Evolutionary conservation across 1,140 invertebrate genomes (phyloP).

Genomic region (Plutomurus gul): DNA sequence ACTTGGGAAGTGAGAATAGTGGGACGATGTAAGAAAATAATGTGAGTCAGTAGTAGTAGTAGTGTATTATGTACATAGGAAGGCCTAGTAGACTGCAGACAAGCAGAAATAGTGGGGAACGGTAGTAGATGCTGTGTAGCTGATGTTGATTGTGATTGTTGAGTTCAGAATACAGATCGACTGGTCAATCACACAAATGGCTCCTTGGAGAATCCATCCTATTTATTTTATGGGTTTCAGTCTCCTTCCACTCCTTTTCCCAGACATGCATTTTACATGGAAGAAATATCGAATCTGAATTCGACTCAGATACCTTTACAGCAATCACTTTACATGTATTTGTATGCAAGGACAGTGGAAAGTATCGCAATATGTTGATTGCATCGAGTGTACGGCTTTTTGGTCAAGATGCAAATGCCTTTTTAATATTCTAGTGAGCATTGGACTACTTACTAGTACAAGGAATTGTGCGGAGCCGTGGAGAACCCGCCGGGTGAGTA

Average conservation of each 20-base stretch:
- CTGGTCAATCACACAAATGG: constrained; percentile 28
- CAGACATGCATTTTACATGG: not conserved
- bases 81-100: too few relatives aligned
- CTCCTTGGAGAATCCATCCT: constrained; percentile 28
- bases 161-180: constrained; percentile 23
- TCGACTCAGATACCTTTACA: constrained; percentile 13
- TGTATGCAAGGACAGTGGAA: not conserved
- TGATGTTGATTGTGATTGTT: constrained; percentile 24
- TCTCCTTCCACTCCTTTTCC: not conserved
- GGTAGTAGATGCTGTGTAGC: too few relatives aligned
- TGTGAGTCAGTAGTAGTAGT: too few relatives aligned
- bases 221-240: constrained; percentile 18
- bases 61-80: too few relatives aligned
- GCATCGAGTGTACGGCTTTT: not conserved
- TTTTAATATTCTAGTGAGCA: constrained; percentile 12
- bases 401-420: not conserved
- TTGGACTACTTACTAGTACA: not conserved
- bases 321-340: not conserved
- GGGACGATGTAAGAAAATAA: not conserved
- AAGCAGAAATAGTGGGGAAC: too few relatives aligned
- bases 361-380: not conserved
- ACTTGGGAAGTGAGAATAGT: constrained; percentile 7
- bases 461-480: too few relatives aligned
- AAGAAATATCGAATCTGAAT: not conserved
- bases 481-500: too few relatives aligned